Evolutionary conservation across 1,140 invertebrate genomes (phyloP).

Genomic region (Sycophila sp.): DNA sequence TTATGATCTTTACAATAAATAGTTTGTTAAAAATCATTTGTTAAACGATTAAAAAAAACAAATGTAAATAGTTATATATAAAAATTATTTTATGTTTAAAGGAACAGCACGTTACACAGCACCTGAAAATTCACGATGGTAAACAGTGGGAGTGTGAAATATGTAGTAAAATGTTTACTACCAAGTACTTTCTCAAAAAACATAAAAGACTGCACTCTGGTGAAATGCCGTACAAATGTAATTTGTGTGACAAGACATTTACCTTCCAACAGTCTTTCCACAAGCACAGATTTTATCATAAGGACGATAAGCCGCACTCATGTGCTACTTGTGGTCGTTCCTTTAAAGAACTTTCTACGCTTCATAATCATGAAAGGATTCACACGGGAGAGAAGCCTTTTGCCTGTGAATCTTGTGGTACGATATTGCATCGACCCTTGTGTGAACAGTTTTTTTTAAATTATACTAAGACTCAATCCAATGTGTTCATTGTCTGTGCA

Average conservation of each 20-base stretch:
- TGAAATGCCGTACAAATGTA: constrained; percentile 88
- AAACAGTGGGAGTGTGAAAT: constrained; percentile 86
- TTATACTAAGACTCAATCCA: constrained; percentile 27
- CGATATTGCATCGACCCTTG: constrained; percentile 47
- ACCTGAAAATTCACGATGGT: constrained; percentile 68
- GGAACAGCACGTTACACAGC: constrained; percentile 68
- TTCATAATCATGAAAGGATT: constrained; percentile 89
- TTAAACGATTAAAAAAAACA: neutral
- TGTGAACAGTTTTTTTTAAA: neutral
- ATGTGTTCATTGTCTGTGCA: no score
- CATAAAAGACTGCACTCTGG: constrained; percentile 86
- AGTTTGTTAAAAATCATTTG: no score
- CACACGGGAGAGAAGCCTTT: constrained; percentile 93
- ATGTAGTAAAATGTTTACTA: constrained; percentile 86
- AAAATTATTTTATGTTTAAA: constrained; percentile 47
- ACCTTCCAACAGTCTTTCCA: constrained; percentile 93
- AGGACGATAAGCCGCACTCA: constrained; percentile 84
- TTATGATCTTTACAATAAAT: neutral
- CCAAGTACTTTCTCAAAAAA: constrained; percentile 90
- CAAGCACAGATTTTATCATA: constrained; percentile 87
- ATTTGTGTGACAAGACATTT: constrained; percentile 87
- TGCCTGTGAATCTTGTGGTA: constrained; percentile 89
- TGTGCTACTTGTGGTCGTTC: constrained; percentile 82
- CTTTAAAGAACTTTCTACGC: constrained; percentile 88
- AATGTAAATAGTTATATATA: no score